These are phyloP conservation scores for Pedetes capensis DNA, from an alignment of 2,113 vertebrate species.

Conservation along the genomic window DNA sequence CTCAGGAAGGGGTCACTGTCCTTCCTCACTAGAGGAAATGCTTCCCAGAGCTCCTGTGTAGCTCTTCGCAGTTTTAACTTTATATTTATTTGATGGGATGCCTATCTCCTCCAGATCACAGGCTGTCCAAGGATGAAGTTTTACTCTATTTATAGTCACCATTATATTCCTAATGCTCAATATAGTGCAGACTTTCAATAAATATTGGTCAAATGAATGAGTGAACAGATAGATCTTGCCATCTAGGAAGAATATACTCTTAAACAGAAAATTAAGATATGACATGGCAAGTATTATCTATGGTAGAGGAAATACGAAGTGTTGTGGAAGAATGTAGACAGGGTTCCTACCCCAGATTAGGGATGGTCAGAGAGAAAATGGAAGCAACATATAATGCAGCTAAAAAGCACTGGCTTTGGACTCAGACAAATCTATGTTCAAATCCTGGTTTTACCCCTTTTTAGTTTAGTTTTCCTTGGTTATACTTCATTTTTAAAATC, in stretches of 20 bases:
- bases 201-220: not conserved
- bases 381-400: not conserved
- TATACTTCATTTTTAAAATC: not conserved
- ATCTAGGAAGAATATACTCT: not conserved
- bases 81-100: not conserved
- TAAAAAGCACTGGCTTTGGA: not conserved
- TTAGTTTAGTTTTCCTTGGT: not conserved
- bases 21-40: not conserved
- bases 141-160: not conserved
- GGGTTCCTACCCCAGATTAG: not conserved
- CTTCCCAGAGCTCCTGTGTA: not conserved
- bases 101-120: not conserved
- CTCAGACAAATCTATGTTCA: not conserved
- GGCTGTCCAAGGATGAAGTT: not conserved
- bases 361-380: not conserved
- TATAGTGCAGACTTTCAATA: not conserved
- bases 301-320: not conserved
- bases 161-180: not conserved
- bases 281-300: not conserved
- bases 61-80: not conserved
- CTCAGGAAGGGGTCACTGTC: not conserved
- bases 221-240: not conserved
- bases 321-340: not conserved
- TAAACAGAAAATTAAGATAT: constrained; percentile 1
- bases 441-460: not conserved